These are phyloP conservation scores for Argya squamiceps DNA, from an alignment of 2,797 vertebrate genomes.

Conservation along the genomic window DNA sequence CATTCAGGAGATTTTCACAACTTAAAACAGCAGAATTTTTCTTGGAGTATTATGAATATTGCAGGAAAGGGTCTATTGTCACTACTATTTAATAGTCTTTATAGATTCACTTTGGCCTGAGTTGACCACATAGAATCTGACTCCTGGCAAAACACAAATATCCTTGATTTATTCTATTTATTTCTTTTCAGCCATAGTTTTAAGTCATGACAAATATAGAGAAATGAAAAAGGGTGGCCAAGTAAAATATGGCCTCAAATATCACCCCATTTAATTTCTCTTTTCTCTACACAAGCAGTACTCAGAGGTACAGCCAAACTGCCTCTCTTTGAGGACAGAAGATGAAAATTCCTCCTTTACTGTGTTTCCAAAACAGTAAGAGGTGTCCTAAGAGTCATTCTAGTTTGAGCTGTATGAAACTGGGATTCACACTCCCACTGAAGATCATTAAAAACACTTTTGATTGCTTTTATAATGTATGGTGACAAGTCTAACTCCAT, in stretches of 20 bases:
- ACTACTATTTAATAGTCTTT: background rate
- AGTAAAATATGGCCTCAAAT: background rate
- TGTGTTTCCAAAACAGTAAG: background rate
- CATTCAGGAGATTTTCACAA: background rate
- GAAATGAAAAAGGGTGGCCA: background rate
- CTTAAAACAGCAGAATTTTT: background rate
- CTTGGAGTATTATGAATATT: background rate
- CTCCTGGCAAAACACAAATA: background rate
- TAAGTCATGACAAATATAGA: background rate
- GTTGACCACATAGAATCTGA: background rate
- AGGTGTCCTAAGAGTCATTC: background rate
- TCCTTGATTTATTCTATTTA: background rate
- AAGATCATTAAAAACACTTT: constrained; percentile 7
- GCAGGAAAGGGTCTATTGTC: background rate
- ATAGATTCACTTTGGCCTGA: background rate
- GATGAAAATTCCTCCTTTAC: background rate
- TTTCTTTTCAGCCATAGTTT: background rate
- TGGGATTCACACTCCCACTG: background rate
- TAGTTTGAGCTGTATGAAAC: background rate
- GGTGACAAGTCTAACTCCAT: constrained; percentile 15
- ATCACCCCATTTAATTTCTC: background rate
- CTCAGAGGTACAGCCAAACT: background rate
- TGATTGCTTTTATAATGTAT: constrained; percentile 41
- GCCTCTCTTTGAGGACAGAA: background rate
- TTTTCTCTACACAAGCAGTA: background rate